Percentiles rank a stretch among this genome's conserved stretches.
These are phyloP conservation scores for Tenthredo scrophulariae DNA, from an alignment of 2,888 invertebrate genomes.

Conservation along the genomic window DNA sequence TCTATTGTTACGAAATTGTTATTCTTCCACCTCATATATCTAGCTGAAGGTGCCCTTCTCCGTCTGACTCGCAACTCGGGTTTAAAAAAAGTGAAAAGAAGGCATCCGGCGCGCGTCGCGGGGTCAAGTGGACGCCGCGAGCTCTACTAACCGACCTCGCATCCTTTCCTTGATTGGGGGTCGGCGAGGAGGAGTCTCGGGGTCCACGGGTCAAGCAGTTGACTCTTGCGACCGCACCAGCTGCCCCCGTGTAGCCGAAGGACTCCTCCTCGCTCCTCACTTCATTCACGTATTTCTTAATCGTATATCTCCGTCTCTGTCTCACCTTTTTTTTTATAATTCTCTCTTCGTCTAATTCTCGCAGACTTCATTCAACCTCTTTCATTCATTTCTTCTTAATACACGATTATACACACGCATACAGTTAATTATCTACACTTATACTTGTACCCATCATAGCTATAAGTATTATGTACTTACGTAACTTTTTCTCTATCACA, in stretches of 20 bases:
- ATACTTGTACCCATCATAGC: background rate
- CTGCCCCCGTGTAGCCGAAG: conserved; percentile 69
- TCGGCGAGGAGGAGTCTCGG: conserved; percentile 54
- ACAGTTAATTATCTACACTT: background rate
- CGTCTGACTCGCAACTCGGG: conserved; percentile 13
- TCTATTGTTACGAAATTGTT: background rate
- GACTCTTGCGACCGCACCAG: conserved; percentile 72
- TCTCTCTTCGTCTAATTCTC: conserved; percentile 54
- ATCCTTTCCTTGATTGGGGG: conserved; percentile 72
- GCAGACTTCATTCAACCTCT: conserved; percentile 45
- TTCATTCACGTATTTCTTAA: conserved; percentile 45
- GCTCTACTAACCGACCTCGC: conserved; percentile 70
- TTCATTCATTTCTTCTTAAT: conserved; percentile 60
- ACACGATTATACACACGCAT: conserved; percentile 59
- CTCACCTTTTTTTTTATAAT: conserved; percentile 48
- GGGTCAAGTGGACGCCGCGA: conserved; percentile 71
- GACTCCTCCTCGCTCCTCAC: conserved; percentile 25
- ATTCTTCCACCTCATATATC: background rate
- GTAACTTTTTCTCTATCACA: background rate
- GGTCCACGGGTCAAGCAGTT: conserved; percentile 70
- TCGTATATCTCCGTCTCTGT: conserved; percentile 32
- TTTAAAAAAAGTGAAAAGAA: conserved; percentile 44
- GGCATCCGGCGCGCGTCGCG: conserved; percentile 76
- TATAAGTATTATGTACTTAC: background rate
- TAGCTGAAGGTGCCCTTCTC: conserved; percentile 23